A percentile compares a stretch with the other conserved stretches of the same genome.
phyloP scores from a whole-genome alignment of 2,113 vertebrate genomes.

The Fulica atra region DNA sequence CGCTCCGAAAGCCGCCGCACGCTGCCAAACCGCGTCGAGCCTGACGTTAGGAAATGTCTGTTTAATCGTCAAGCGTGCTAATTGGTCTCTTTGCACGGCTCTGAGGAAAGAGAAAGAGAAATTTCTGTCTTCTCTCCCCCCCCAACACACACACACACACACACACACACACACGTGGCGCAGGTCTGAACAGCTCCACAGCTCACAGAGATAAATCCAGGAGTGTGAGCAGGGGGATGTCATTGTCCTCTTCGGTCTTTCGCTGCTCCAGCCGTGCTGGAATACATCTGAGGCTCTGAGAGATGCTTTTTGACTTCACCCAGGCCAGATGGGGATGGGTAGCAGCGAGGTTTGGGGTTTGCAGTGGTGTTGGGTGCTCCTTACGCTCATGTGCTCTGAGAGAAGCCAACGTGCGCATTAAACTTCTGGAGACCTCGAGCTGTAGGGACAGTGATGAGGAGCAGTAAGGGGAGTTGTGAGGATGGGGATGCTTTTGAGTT shows the following conservation, averaged over 20 bases:
- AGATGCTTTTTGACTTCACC: not conserved
- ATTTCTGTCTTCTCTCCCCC: not conserved
- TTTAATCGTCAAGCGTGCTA: not conserved
- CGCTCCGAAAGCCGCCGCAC: not conserved
- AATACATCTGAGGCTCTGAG: not conserved
- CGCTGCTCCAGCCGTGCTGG: fast-evolving
- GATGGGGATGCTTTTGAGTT: not conserved
- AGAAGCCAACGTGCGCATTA: fast-evolving
- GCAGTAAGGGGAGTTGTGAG: fast-evolving
- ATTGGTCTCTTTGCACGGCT: not conserved
- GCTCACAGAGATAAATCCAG: not conserved
- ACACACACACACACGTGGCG: not conserved
- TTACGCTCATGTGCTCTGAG: fast-evolving
- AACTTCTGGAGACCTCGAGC: fast-evolving
- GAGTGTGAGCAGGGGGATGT: fast-evolving
- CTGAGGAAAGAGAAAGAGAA: not conserved
- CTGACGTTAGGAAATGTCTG: slow-evolving; percentile 4
- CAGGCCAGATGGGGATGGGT: not conserved
- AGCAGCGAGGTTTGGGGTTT: fast-evolving
- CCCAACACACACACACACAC: no score
- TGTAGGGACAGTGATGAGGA: not conserved
- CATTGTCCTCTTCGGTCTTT: not conserved
- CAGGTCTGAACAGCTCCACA: not conserved
- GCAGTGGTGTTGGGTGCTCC: fast-evolving
- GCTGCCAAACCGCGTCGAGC: not conserved